Base-by-base conservation (phyloP, 2,113 vertebrate genomes). In the Brienomyrus brachyistius region DNA sequence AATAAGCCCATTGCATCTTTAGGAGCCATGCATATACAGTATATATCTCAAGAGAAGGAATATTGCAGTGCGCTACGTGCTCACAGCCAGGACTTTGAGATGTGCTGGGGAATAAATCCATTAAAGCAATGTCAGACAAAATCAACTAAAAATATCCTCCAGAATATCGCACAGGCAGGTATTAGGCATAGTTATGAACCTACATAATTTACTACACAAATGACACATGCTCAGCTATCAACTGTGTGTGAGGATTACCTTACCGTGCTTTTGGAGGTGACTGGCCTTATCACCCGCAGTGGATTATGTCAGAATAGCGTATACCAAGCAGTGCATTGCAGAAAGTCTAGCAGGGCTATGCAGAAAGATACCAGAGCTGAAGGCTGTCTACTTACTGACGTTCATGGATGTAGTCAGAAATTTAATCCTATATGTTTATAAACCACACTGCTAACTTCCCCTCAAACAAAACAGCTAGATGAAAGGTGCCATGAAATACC, bases 161-260 rank as follows among this genome's bases (percentile, higher is more conserved):
- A 86, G 1, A 52, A 86, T 52, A 52, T 35, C 21, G 85, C 48
- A 27, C 31, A 27, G 50, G 51, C n/a, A 51, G 85, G 27, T 51
- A 31, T 35, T 51, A 52, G 11, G 2, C 27, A 31, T 3, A 31
- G 15, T 52, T 31, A 11, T 31, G 0, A 54, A 52, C 84, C 47
- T 48, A 8, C n/a, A 52, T 86, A 48, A 50, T 86, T 86, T 50
- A 8, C 31, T 43, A 45, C 17, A 84, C 15, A 8, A 48, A 86
- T 35, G n/a, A 86, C 50, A 51, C 50, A n/a, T 50, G 31, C 50
- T 54, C 50, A 11, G 21, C 48, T 54, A 31, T 31, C 0, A 11
- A 15, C 70, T 52, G 10, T 45, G n/a, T 45, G 74, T 51, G 89
- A 88, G 90, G 91, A 92, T 80, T 77, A 2, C 47, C 13, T 11